These are phyloP conservation scores for Ecliptopera silaceata DNA, from an alignment of 2,888 invertebrate genomes.

Conservation along the genomic window DNA sequence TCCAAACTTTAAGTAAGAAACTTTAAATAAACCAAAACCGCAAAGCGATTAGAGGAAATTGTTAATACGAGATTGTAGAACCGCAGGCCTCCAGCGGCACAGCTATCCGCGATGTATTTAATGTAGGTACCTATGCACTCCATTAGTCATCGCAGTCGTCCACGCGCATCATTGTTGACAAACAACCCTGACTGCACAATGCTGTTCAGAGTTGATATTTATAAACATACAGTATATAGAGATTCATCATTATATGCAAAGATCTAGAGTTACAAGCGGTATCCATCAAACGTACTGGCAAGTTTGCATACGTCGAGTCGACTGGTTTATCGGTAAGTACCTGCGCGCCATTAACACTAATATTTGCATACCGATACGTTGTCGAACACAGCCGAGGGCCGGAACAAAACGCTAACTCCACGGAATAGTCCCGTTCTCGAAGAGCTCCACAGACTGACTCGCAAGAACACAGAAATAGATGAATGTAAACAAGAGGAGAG, in stretches of 20 bases:
- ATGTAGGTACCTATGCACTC: conserved; percentile 2
- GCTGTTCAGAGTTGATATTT: conserved; percentile 7
- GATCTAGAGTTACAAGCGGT: background rate
- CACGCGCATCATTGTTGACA: conserved; percentile 25
- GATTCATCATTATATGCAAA: conserved; percentile 5
- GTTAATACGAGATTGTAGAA: background rate
- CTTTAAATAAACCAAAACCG: background rate
- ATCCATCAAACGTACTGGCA: conserved; percentile 10
- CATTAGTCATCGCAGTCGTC: conserved; percentile 2
- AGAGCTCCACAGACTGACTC: conserved; percentile 5
- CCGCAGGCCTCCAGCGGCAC: background rate
- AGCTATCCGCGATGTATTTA: background rate
- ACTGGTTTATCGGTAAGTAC: conserved; percentile 1
- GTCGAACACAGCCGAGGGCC: conserved; percentile 15
- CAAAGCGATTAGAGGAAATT: conserved; percentile 7
- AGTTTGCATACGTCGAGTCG: conserved; percentile 7
- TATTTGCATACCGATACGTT: conserved; percentile 3
- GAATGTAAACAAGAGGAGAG: conserved; percentile 23
- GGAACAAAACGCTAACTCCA: conserved; percentile 17
- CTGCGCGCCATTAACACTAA: conserved; percentile 1
- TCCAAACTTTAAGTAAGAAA: background rate
- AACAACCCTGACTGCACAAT: conserved; percentile 20
- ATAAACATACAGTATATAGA: conserved; percentile 18
- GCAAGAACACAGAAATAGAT: conserved; percentile 12
- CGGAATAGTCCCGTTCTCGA: background rate